Percentiles rank a stretch among this genome's conserved stretches.
Conservation (phyloP, 1,140 invertebrate species). For the Drosophila sp. region DNA sequence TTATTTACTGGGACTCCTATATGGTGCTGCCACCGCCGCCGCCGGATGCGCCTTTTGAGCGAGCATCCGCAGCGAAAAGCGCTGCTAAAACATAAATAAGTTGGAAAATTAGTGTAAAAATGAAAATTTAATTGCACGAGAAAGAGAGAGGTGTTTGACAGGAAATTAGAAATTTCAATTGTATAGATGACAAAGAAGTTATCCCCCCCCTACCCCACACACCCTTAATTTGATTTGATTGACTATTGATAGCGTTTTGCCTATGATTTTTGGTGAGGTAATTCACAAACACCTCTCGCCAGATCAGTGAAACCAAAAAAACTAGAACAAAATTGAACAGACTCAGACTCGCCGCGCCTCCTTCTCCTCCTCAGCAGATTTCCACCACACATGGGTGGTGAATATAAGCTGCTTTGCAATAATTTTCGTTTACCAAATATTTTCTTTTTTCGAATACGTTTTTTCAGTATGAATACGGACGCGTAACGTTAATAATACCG, state of each 20-base stretch:
- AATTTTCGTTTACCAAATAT: slow-evolving; percentile 56
- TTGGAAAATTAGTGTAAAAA: slow-evolving; percentile 71
- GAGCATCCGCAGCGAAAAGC: slow-evolving; percentile 48
- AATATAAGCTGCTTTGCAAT: slow-evolving; percentile 27
- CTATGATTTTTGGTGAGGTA: not conserved
- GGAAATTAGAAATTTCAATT: slow-evolving; percentile 25
- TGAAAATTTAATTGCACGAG: slow-evolving; percentile 74
- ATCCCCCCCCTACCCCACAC: too few species aligned
- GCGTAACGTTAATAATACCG: slow-evolving; percentile 86
- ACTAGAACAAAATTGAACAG: slow-evolving; percentile 43
- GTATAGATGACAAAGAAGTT: slow-evolving; percentile 14
- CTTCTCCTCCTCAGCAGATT: slow-evolving; percentile 7
- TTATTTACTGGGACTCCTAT: not conserved
- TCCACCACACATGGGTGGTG: slow-evolving; percentile 59
- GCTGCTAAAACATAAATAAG: slow-evolving; percentile 66
- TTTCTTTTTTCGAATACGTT: slow-evolving; percentile 78
- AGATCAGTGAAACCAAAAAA: slow-evolving; percentile 22
- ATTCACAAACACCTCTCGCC: slow-evolving; percentile 6
- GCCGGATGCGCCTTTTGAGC: slow-evolving; percentile 38
- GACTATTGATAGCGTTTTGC: not conserved
- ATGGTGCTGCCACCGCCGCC: not conserved
- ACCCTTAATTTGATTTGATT: not conserved
- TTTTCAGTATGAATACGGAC: slow-evolving; percentile 85
- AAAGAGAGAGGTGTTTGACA: slow-evolving; percentile 28
- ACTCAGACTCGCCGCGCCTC: not conserved